These are phyloP conservation scores for Meteorus colon DNA, from an alignment of 2,888 invertebrate genomes.

Conservation along the genomic window DNA sequence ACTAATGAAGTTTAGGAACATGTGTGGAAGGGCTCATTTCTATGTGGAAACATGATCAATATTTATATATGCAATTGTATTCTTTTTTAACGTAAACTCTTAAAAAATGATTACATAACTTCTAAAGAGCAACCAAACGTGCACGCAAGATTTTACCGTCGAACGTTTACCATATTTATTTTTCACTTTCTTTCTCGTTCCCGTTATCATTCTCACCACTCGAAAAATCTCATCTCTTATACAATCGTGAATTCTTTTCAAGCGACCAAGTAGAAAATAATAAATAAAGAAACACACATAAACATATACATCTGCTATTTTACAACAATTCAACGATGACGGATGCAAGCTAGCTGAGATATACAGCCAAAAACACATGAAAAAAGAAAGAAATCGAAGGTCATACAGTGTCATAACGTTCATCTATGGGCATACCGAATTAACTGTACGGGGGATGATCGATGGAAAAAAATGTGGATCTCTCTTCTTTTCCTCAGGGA, in stretches of 20 bases:
- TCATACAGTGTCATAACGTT: constrained; percentile 29
- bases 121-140: constrained; percentile 36
- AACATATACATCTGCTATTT: constrained; percentile 35
- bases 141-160: constrained; percentile 26
- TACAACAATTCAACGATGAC: constrained; percentile 27
- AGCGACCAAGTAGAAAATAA: constrained; percentile 33
- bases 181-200: neutral
- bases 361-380: constrained; percentile 25
- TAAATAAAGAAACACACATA: constrained; percentile 37
- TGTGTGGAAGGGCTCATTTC: constrained; percentile 36
- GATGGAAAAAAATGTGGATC: neutral
- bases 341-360: constrained; percentile 36
- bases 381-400: constrained; percentile 44
- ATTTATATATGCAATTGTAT: constrained; percentile 51
- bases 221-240: constrained; percentile 7
- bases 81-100: constrained; percentile 45
- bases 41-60: constrained; percentile 42
- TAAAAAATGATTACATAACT: constrained; percentile 46
- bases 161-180: constrained; percentile 13
- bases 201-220: neutral
- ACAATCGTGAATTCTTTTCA: constrained; percentile 13
- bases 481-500: neutral
- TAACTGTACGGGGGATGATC: neutral
- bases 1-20: constrained; percentile 13
- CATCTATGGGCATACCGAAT: constrained; percentile 9